phyloP scores from a whole-genome alignment of 2,797 vertebrate genomes.

The Silurus lanzhouensis region DNA sequence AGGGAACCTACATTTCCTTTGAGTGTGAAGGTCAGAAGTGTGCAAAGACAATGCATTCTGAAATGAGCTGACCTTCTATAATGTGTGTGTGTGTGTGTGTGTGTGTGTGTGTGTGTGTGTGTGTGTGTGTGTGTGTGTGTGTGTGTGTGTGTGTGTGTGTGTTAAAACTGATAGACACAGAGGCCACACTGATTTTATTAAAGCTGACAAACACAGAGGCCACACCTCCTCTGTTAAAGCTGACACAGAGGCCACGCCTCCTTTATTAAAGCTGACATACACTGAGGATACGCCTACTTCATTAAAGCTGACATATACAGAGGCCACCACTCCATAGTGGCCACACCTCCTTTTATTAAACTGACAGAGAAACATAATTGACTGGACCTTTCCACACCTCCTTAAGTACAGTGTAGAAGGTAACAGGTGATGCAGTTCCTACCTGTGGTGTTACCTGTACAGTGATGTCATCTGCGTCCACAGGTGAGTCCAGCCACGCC shows the following conservation, averaged over 20 bases:
- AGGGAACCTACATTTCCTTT: conserved; percentile 15
- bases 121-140: neutral
- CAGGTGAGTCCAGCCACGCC: conserved; percentile 73
- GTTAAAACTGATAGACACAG: neutral
- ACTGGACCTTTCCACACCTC: neutral
- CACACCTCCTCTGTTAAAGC: neutral
- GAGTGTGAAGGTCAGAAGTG: neutral
- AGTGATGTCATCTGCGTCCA: conserved; percentile 81
- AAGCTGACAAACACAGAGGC: neutral
- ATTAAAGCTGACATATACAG: neutral
- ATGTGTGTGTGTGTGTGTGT: neutral
- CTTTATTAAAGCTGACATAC: neutral
- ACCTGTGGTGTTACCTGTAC: conserved; percentile 83
- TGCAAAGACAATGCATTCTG: neutral
- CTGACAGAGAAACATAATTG: too few relatives aligned
- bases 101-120: neutral
- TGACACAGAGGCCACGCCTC: neutral
- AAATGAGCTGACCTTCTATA: neutral
- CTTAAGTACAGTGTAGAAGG: neutral
- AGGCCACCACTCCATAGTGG: neutral
- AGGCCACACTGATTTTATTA: neutral
- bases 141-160: neutral
- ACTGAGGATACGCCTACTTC: too few relatives aligned
- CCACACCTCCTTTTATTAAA: neutral
- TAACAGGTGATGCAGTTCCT: conserved; percentile 51